Evolutionary conservation across 92 coral and sea anemone species (phyloP).

Genomic region (Virgularia gustaviana): DNA sequence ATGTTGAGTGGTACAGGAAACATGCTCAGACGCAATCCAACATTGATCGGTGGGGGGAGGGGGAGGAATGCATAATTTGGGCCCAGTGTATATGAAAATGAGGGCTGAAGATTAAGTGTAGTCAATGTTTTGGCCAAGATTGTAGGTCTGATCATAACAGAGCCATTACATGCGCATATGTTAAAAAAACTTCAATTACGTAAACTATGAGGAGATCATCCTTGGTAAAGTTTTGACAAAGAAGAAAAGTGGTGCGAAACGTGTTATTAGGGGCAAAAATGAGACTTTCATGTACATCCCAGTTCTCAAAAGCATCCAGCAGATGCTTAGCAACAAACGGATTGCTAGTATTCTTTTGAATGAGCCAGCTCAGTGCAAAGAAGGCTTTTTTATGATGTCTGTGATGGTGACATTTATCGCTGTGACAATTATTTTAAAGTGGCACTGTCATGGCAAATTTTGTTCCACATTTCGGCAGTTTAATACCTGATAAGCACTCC

Average conservation of each 20-base stretch:
- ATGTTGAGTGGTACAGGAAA: too few species aligned
- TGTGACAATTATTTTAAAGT: slow-evolving; percentile 4
- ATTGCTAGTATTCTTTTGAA: neutral
- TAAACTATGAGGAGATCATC: neutral
- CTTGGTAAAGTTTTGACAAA: neutral
- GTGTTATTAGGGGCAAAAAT: neutral
- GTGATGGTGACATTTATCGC: neutral
- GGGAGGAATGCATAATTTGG: too few species aligned
- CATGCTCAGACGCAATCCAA: too few species aligned
- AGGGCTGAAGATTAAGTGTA: too few species aligned
- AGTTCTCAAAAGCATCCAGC: neutral
- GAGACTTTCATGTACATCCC: slow-evolving; percentile 3
- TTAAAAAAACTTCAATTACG: neutral
- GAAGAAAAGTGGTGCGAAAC: neutral
- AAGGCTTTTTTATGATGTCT: neutral
- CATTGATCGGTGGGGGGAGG: too few species aligned
- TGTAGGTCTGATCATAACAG: too few species aligned
- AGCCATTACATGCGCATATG: too few species aligned
- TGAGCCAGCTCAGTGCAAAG: neutral
- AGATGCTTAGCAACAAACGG: neutral
- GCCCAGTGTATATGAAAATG: too few species aligned
- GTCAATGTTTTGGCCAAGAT: too few species aligned
- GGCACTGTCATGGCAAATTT: too few species aligned
- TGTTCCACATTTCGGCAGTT: too few species aligned
- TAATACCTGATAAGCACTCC: too few species aligned